Conservation (phyloP, 2,888 invertebrate species). For the Dusona sp. region DNA sequence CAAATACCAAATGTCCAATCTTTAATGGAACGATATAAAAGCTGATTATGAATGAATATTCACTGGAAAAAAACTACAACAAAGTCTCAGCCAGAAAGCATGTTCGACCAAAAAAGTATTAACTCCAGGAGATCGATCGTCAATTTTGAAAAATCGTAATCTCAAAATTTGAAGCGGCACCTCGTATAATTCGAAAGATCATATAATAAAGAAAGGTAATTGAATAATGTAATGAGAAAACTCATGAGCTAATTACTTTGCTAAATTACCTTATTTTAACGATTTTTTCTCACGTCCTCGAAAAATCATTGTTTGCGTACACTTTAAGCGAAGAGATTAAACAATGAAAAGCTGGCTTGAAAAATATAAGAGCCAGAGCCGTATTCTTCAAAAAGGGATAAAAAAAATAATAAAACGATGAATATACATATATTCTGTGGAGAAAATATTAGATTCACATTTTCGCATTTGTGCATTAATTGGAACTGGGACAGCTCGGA, state of each 20-base stretch:
- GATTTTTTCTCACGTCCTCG: background rate
- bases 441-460: background rate
- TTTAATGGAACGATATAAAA: background rate
- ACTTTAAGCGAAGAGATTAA: background rate
- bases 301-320: background rate
- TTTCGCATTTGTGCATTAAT: background rate
- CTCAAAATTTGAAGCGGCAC: background rate
- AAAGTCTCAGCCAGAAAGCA: background rate
- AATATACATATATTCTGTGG: background rate
- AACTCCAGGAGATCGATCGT: background rate
- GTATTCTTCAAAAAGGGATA: background rate
- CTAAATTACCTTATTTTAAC: conserved; percentile 8
- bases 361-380: background rate
- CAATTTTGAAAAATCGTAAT: background rate
- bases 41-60: background rate
- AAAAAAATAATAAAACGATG: background rate
- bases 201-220: background rate
- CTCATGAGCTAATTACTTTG: conserved; percentile 1
- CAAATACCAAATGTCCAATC: background rate
- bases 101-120: background rate
- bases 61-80: background rate
- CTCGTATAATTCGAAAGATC: background rate
- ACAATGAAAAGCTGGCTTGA: background rate
- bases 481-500: background rate
- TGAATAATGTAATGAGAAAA: background rate